A percentile compares a stretch with the other conserved stretches of the same genome.
These are phyloP conservation scores for Leptopilina myrica DNA, from an alignment of 2,888 invertebrate genomes.

Conservation along the genomic window DNA sequence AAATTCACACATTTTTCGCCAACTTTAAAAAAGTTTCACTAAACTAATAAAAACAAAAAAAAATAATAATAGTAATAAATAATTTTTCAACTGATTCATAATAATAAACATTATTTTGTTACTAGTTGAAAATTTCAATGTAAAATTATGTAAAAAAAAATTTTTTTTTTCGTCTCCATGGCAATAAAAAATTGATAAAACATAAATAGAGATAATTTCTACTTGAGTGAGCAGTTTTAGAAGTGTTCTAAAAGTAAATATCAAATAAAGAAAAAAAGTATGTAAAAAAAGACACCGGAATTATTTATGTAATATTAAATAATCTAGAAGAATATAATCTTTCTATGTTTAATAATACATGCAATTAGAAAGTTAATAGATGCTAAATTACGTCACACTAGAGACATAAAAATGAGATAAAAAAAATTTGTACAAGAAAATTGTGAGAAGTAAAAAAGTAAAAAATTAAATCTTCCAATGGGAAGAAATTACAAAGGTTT, in stretches of 20 bases:
- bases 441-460: not conserved
- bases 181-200: not conserved
- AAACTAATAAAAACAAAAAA: too few species aligned
- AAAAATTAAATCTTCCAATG: not conserved
- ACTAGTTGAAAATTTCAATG: not conserved
- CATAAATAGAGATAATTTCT: constrained; percentile 1
- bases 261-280: not conserved
- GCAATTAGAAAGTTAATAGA: constrained; percentile 5
- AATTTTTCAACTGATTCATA: too few species aligned
- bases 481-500: too few species aligned
- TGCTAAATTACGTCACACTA: not conserved
- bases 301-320: not conserved
- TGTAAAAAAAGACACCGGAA: not conserved
- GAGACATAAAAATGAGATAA: not conserved
- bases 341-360: not conserved
- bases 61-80: too few species aligned
- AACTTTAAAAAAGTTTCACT: too few species aligned
- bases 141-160: not conserved
- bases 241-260: not conserved
- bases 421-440: not conserved
- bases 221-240: not conserved
- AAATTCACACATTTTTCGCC: not conserved
- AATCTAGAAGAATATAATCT: not conserved
- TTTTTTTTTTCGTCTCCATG: not conserved
- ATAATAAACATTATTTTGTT: too few species aligned